Conservation (phyloP, 2,797 vertebrate species). For the Sebastes iracundus region DNA sequence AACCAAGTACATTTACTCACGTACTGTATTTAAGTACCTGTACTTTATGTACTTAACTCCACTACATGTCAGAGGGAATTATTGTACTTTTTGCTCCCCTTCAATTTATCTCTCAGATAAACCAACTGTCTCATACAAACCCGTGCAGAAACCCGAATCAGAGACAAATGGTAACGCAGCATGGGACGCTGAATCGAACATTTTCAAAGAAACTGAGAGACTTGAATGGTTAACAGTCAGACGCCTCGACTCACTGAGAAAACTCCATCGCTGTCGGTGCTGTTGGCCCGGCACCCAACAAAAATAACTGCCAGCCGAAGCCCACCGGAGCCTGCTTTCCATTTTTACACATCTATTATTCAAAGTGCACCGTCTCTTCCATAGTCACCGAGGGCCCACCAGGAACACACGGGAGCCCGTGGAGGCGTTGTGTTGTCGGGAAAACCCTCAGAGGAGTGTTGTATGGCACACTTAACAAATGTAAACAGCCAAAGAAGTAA, state of each 20-base stretch:
- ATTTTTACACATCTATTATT: slow-evolving; percentile 72
- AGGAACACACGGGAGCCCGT: background rate
- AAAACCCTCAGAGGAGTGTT: background rate
- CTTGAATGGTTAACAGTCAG: background rate
- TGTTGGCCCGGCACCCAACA: slow-evolving; percentile 1
- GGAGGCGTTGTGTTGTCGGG: background rate
- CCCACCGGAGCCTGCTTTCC: slow-evolving; percentile 33
- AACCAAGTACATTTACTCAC: too few species aligned
- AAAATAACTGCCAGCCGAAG: slow-evolving; percentile 27
- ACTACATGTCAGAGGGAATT: background rate
- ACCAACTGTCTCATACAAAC: background rate
- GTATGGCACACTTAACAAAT: background rate
- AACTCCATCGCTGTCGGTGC: background rate
- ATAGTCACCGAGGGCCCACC: slow-evolving; percentile 27
- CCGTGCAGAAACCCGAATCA: background rate
- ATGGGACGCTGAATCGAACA: background rate
- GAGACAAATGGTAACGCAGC: background rate
- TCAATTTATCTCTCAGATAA: background rate
- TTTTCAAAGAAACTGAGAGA: background rate
- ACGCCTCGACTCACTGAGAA: background rate
- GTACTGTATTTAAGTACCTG: too few species aligned
- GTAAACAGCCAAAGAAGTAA: background rate
- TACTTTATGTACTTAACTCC: background rate
- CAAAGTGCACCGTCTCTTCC: slow-evolving; percentile 37
- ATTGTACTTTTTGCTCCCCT: background rate